Base-by-base conservation (phyloP, 2,797 vertebrate species). In the Vireo griseus region DNA sequence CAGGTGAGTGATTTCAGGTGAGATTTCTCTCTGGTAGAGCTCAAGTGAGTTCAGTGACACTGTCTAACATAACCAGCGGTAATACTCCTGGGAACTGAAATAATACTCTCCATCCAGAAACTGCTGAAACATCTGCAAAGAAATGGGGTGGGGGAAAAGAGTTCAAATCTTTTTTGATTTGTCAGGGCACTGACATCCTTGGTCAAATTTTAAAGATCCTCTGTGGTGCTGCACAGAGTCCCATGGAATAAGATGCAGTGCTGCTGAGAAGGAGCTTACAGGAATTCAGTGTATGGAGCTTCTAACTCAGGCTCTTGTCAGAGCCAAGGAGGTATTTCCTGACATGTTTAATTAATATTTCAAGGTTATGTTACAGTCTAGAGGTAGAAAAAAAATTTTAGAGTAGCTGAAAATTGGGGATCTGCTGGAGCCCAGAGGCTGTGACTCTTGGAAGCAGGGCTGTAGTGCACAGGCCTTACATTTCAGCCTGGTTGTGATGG, bases 161-260 rank as follows among this genome's bases (percentile, higher is more conserved):
- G 24, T 22, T 26, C 18, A 57, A 59, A 55, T 4, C 20, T 26
- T 59, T n/a, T n/a, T n/a, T n/a, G n/a, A n/a, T n/a, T n/a, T n/a
- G n/a, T n/a, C n/a, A n/a, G 75, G 37, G 22, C 35, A 63, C 22
- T 58, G 65, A 68, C 21, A 40, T 35, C 28, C 13, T 48, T 59
- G 17, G 45, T n/a, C 20, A 82, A 13, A 72, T 58, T n/a, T 54
- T 42, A 12, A 59, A 68, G 62, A 35, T n/a, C 13, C 2, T 16
- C 7, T 0, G 0, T 40, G 50, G 35, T 55, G 57, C 67, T 65
- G 68, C 61, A 61, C 0, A 0, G 40, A 58, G 47, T 31, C 33
- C 31, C 0, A 0, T 8, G 47, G 63, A 71, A 52, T 15, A 67
- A 57, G 52, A 28, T 45, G 35, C 21, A 62, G 33, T 44, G 67